Evolutionary conservation across 2,113 vertebrate genomes (phyloP).

Genomic region (Romanogobio albipinnatus): DNA sequence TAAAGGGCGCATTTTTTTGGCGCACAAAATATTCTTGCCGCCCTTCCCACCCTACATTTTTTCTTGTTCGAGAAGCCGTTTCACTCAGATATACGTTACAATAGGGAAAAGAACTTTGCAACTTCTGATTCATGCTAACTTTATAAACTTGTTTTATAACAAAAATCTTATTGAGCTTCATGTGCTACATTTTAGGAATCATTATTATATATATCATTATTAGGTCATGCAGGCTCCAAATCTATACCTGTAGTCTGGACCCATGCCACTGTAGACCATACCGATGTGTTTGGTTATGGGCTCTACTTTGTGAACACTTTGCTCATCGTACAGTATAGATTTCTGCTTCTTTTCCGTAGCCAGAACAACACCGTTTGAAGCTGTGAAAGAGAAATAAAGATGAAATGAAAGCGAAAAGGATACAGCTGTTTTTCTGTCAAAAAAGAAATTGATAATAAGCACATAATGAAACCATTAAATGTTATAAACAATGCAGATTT

Average conservation of each 20-base stretch:
- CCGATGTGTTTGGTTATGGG: constrained; percentile 98
- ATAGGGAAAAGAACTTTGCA: too few species aligned
- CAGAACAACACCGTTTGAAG: constrained; percentile 95
- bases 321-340: constrained; percentile 96
- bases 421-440: background rate
- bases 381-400: constrained; percentile 65
- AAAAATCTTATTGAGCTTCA: background rate
- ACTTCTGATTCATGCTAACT: too few species aligned
- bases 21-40: too few species aligned
- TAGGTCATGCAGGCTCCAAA: background rate
- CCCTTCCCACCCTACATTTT: too few species aligned
- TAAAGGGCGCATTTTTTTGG: too few species aligned
- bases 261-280: constrained; percentile 99
- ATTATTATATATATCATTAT: background rate
- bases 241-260: constrained; percentile 94
- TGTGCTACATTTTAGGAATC: background rate
- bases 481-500: background rate
- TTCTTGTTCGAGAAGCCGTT: too few species aligned
- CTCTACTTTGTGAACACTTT: constrained; percentile 98
- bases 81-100: too few species aligned
- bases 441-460: background rate
- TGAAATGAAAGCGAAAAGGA: constrained; percentile 50
- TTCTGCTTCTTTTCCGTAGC: constrained; percentile 99
- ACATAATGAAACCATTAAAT: background rate
- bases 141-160: too few species aligned